phyloP scores from a whole-genome alignment of 2,888 invertebrate species.

The Drosophila ustulata region DNA sequence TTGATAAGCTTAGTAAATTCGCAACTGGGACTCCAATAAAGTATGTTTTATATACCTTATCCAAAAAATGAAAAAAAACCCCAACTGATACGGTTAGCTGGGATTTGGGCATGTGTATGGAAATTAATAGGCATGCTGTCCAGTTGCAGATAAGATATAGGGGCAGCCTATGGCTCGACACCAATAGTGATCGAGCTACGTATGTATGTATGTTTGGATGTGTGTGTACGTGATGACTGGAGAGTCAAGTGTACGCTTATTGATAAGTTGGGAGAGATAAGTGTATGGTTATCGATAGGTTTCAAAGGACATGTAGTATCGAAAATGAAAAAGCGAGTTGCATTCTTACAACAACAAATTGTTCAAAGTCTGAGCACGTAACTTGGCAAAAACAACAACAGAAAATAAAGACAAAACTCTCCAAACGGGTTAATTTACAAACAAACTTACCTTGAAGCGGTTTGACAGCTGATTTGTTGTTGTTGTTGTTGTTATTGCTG shows the following conservation, averaged over 20 bases:
- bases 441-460: conserved; percentile 76
- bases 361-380: conserved; percentile 7
- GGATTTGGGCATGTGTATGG: conserved; percentile 30
- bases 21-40: conserved; percentile 6
- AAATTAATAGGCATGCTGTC: conserved; percentile 31
- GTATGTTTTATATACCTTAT: conserved; percentile 9
- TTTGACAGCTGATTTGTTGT: conserved; percentile 57
- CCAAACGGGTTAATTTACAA: conserved; percentile 70
- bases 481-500: conserved; percentile 42
- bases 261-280: conserved; percentile 6
- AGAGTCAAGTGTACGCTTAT: conserved; percentile 12
- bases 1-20: background rate
- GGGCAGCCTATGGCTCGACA: conserved; percentile 10
- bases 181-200: conserved; percentile 16
- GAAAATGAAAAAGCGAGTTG: background rate
- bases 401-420: background rate
- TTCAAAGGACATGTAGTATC: conserved; percentile 23
- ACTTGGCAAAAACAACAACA: background rate
- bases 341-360: conserved; percentile 4
- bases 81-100: conserved; percentile 22
- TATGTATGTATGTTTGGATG: background rate
- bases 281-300: conserved; percentile 30
- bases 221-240: background rate
- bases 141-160: conserved; percentile 52
- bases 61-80: conserved; percentile 11